These are phyloP conservation scores for Pemphigus obesinymphae DNA, from an alignment of 1,140 invertebrate species.

Conservation along the genomic window DNA sequence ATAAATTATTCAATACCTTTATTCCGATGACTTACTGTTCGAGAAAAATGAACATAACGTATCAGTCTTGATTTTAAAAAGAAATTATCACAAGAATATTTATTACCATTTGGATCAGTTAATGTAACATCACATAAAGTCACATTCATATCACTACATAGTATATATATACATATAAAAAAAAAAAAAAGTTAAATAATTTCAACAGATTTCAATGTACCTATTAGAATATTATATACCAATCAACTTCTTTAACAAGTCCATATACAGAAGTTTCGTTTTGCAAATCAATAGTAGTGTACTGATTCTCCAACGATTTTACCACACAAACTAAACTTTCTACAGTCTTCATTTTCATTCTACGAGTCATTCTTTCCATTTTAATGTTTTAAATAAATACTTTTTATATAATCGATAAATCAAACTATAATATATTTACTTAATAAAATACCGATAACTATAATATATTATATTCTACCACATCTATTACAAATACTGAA, in stretches of 20 bases:
- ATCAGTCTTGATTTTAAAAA: conserved; percentile 34
- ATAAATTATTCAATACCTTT: background rate
- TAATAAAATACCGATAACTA: no score
- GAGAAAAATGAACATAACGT: conserved; percentile 34
- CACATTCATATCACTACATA: conserved; percentile 29
- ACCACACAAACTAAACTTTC: conserved; percentile 43
- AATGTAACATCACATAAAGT: conserved; percentile 3
- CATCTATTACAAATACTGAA: no score
- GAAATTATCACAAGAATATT: background rate
- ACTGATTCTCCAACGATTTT: conserved; percentile 34
- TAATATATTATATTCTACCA: no score
- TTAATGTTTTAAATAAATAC: background rate
- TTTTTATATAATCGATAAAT: background rate
- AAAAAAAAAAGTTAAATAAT: no score
- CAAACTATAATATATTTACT: no score
- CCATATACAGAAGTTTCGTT: conserved; percentile 41
- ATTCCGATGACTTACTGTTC: background rate
- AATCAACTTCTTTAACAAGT: conserved; percentile 41
- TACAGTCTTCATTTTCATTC: conserved; percentile 41
- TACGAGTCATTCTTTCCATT: conserved; percentile 4
- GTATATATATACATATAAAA: background rate
- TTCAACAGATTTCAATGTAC: background rate
- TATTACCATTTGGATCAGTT: conserved; percentile 20
- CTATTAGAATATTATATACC: background rate
- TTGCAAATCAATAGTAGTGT: conserved; percentile 41